Conservation (phyloP, 2,888 invertebrate species). For the Eupeodes latifasciatus region DNA sequence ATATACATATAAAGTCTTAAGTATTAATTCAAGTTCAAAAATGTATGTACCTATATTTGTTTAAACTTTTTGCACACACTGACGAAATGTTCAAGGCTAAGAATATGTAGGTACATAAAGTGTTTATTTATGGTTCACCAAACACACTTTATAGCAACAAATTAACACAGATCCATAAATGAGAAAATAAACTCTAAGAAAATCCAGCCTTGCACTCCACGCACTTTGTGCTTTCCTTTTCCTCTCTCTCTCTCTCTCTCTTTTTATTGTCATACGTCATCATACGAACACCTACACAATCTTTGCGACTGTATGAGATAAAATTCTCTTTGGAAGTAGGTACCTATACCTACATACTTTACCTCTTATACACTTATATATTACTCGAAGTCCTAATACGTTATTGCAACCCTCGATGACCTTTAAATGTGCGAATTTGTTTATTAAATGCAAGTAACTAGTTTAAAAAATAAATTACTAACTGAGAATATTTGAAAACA, state of each 20-base stretch:
- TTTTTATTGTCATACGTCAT: slow-evolving; percentile 50
- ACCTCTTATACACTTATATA: neutral
- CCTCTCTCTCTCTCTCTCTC: neutral
- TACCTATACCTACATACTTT: neutral
- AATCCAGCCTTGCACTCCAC: slow-evolving; percentile 40
- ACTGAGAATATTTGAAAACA: neutral
- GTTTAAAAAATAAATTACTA: neutral
- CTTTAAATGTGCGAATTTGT: slow-evolving; percentile 3
- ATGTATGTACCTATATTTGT: neutral
- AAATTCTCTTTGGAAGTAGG: neutral
- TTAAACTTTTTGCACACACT: slow-evolving; percentile 43
- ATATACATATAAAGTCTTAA: too few relatives aligned
- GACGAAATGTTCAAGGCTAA: slow-evolving; percentile 58
- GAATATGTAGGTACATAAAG: slow-evolving; percentile 54
- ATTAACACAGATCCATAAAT: slow-evolving; percentile 1
- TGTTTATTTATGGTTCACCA: slow-evolving; percentile 33
- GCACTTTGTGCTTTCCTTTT: slow-evolving; percentile 26
- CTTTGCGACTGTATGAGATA: neutral
- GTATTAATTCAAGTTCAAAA: neutral
- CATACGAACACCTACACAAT: neutral
- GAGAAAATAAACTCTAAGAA: slow-evolving; percentile 56
- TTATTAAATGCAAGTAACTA: neutral
- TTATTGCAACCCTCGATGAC: neutral
- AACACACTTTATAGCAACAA: slow-evolving; percentile 14
- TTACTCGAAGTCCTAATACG: neutral